Percentiles rank a stretch among this genome's conserved stretches.
These are phyloP conservation scores for Platanista minor DNA, from an alignment of 2,113 vertebrate species.

Conservation along the genomic window DNA sequence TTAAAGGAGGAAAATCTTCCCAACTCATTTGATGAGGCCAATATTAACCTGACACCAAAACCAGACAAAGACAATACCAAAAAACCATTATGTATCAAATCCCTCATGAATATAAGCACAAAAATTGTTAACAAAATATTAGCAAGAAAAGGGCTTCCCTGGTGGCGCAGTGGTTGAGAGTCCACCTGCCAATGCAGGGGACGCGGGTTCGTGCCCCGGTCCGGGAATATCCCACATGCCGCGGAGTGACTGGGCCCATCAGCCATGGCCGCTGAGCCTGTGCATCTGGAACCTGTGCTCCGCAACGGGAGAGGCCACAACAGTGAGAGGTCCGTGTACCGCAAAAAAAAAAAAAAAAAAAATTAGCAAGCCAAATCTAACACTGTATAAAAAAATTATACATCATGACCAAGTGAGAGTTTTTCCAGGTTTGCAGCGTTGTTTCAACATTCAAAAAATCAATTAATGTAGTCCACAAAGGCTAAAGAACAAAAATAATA, in stretches of 20 bases:
- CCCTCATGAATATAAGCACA: neutral
- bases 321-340: no score
- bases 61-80: neutral
- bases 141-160: no score
- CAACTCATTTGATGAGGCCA: neutral
- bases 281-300: no score
- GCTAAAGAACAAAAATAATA: neutral
- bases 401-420: neutral
- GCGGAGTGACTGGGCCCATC: no score
- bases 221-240: no score
- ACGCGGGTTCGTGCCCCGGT: no score
- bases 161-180: no score
- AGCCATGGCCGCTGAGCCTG: no score
- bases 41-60: neutral
- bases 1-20: neutral
- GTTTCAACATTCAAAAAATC: neutral
- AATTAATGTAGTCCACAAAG: neutral
- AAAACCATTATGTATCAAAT: neutral
- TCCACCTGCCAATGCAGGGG: no score
- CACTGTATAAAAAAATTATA: neutral
- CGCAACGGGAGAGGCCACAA: no score
- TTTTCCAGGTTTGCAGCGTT: neutral
- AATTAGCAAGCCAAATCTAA: neutral
- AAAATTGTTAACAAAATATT: neutral
- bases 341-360: no score